Evolutionary conservation across 2,113 vertebrate genomes (phyloP).

Genomic region (Australoheros scitulus): DNA sequence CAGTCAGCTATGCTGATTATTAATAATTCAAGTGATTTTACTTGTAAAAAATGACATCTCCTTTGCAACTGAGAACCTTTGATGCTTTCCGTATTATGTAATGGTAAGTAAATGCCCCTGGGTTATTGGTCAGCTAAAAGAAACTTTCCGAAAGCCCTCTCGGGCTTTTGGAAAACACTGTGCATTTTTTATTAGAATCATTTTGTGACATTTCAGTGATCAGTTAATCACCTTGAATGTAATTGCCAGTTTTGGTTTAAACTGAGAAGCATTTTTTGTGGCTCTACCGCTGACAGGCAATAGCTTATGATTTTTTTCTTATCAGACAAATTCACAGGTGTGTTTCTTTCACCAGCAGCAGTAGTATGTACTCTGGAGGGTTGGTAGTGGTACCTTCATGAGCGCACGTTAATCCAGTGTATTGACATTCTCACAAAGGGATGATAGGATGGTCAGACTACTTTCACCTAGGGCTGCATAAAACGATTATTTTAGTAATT

Average conservation of each 20-base stretch:
- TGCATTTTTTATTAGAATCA: background rate
- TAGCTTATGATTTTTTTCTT: no score
- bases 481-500: no score
- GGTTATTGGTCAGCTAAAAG: background rate
- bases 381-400: no score
- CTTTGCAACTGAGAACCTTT: background rate
- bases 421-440: no score
- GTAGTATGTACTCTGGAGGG: no score
- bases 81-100: background rate
- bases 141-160: background rate
- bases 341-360: no score
- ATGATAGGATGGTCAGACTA: no score
- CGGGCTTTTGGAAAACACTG: background rate
- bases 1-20: background rate
- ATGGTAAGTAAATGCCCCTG: background rate
- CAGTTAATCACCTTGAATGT: background rate
- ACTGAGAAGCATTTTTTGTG: background rate
- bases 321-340: no score
- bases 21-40: background rate
- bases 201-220: background rate
- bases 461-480: no score
- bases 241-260: background rate
- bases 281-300: no score
- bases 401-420: no score
- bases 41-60: background rate